These are phyloP conservation scores for Agrochola lychnidis DNA, from an alignment of 2,888 invertebrate genomes.

Conservation along the genomic window DNA sequence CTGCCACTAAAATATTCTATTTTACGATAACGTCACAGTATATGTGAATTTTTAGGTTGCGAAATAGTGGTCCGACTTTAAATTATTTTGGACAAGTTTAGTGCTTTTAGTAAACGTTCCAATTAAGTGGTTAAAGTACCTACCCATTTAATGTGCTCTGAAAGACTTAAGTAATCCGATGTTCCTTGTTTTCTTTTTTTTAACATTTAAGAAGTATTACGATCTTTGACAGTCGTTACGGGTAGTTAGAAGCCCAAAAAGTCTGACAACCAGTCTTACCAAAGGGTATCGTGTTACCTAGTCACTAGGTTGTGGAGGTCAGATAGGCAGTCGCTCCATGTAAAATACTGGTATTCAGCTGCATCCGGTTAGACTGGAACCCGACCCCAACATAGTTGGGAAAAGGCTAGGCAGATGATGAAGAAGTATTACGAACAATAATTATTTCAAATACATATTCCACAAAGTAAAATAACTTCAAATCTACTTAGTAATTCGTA, in stretches of 20 bases:
- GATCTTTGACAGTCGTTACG: too few relatives aligned
- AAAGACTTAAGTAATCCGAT: background rate
- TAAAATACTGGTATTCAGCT: too few relatives aligned
- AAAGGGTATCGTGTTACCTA: too few relatives aligned
- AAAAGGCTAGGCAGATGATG: too few relatives aligned
- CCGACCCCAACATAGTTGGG: too few relatives aligned
- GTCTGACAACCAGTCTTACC: too few relatives aligned
- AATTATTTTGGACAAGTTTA: conserved; percentile 21
- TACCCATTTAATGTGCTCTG: background rate
- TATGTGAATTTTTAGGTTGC: conserved; percentile 46
- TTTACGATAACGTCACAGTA: conserved; percentile 58
- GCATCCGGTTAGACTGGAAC: too few relatives aligned
- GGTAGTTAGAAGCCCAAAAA: too few relatives aligned
- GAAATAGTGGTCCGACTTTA: conserved; percentile 11
- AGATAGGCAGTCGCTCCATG: too few relatives aligned
- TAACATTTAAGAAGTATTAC: background rate
- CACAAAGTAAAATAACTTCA: conserved; percentile 31
- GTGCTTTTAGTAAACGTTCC: conserved; percentile 7
- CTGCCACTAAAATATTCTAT: conserved; percentile 47
- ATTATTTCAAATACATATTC: conserved; percentile 16
- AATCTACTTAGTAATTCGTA: conserved; percentile 46
- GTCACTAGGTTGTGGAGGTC: too few relatives aligned
- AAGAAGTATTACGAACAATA: background rate
- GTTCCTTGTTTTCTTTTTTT: background rate
- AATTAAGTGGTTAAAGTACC: background rate